phyloP scores from a whole-genome alignment of 2,797 vertebrate genomes.

The Onychomys arenicola region DNA sequence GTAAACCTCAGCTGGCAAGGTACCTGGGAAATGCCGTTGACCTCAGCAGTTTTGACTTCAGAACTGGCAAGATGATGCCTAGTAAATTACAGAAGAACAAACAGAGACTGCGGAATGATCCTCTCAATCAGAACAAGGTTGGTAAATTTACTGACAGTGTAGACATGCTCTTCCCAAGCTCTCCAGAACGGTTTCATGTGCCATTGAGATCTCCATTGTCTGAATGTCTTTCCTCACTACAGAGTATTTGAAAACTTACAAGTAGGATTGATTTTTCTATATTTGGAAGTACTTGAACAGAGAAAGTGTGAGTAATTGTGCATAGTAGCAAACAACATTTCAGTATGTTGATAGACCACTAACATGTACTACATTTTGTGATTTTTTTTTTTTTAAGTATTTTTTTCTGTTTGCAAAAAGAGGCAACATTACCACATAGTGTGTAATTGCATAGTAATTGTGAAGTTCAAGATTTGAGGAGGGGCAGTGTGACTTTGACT shows the following conservation, averaged over 20 bases:
- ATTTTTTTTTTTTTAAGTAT: background rate
- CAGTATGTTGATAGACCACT: background rate
- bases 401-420: background rate
- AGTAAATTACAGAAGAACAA: slow-evolving; percentile 97
- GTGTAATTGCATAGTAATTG: background rate
- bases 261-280: slow-evolving; percentile 29
- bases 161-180: background rate
- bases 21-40: slow-evolving; percentile 96
- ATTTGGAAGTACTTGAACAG: background rate
- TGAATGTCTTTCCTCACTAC: background rate
- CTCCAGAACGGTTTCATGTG: background rate
- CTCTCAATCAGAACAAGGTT: slow-evolving; percentile 91
- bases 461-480: slow-evolving; percentile 39
- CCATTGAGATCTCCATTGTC: slow-evolving; percentile 2
- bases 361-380: background rate
- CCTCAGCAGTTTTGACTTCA: slow-evolving; percentile 97
- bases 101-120: slow-evolving; percentile 94
- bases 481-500: slow-evolving; percentile 49
- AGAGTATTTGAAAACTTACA: slow-evolving; percentile 31
- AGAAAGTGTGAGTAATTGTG: background rate
- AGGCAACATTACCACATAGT: background rate
- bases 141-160: slow-evolving; percentile 74
- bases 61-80: slow-evolving; percentile 97
- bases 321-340: slow-evolving; percentile 16
- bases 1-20: slow-evolving; percentile 96